Base-by-base conservation (phyloP, 2,888 invertebrate species). In the Melolontha melolontha region DNA sequence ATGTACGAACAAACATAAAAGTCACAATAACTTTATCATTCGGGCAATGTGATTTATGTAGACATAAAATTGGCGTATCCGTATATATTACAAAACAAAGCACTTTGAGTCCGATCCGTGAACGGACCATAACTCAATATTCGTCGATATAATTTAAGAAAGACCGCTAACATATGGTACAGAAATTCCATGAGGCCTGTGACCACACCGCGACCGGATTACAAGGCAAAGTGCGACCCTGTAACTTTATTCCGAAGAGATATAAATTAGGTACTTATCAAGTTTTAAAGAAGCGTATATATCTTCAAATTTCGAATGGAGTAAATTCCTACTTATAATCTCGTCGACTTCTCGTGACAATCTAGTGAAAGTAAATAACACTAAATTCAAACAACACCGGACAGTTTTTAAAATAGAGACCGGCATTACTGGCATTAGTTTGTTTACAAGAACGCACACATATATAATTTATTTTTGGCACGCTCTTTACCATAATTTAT, bases 401-500 rank as follows among this genome's bases (percentile, higher is more conserved):
- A 27, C 14, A 12, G 12, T 42, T 27, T 42, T 44, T 17, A 42
- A 57, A 57, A 47, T 34, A 34, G 16, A 54, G 44, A 11, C 12
- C 29, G 29, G 44, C 42, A 8, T 41, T 14, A 41, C 34, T 34
- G 7, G 16, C 47, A 47, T 47, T 62, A 52, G 51, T 57, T 44
- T 62, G 59, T 49, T 62, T 62, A 49, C 34, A 16, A 34, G 47
- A 62, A 29, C 17, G 22, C 16, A 11, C 59, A 16, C 59, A 39
- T 52, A 64, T 34, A 66, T 66, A 52, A 66, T 62, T 66, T 59
- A 66, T 50, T 62, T 66, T 57, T 51, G 66, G 66, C 66, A 62
- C 62, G 42, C 57, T 51, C 57, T 51, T 41, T 51, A 51, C 59
- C 59, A 59, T 66, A 66, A 66, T 66, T 66, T 66, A 66, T 66